Conservation (phyloP, 2,113 vertebrate genomes). For the Sapayoa aenigma region DNA sequence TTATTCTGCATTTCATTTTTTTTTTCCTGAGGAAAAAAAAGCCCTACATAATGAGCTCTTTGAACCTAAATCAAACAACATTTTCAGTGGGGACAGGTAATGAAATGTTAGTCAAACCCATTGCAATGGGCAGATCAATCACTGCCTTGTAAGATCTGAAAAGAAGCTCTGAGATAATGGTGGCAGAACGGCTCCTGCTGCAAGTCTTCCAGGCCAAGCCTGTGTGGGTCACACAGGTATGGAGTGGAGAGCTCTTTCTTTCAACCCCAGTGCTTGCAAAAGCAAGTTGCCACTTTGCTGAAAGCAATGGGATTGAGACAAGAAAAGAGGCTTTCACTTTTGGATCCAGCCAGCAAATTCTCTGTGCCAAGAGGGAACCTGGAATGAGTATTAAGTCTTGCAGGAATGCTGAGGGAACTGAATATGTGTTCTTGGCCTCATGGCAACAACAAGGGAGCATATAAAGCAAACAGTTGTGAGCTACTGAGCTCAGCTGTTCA, state of each 20-base stretch:
- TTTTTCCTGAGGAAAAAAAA: not conserved
- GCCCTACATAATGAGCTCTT: conserved; percentile 53
- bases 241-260: not conserved
- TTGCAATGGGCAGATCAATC: conserved; percentile 43
- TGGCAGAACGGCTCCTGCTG: not conserved
- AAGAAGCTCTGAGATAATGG: not conserved
- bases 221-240: not conserved
- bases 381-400: conserved; percentile 51
- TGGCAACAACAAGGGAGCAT: not conserved
- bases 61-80: conserved; percentile 65
- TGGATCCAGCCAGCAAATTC: conserved; percentile 38
- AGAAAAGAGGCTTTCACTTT: conserved; percentile 49
- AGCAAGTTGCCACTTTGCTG: not conserved
- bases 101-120: conserved; percentile 50
- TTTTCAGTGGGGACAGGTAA: conserved; percentile 60
- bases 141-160: conserved; percentile 35
- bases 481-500: conserved; percentile 45
- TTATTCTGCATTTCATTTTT: conserved; percentile 27
- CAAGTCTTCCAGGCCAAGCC: not conserved
- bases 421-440: conserved; percentile 35
- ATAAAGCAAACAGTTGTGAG: conserved; percentile 56
- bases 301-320: not conserved
- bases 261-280: not conserved
- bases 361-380: conserved; percentile 48
- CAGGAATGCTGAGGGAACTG: conserved; percentile 31